Percentiles rank a stretch among this genome's conserved stretches.
phyloP scores from a whole-genome alignment of 2,113 vertebrate genomes.

The Xiphias gladius region DNA sequence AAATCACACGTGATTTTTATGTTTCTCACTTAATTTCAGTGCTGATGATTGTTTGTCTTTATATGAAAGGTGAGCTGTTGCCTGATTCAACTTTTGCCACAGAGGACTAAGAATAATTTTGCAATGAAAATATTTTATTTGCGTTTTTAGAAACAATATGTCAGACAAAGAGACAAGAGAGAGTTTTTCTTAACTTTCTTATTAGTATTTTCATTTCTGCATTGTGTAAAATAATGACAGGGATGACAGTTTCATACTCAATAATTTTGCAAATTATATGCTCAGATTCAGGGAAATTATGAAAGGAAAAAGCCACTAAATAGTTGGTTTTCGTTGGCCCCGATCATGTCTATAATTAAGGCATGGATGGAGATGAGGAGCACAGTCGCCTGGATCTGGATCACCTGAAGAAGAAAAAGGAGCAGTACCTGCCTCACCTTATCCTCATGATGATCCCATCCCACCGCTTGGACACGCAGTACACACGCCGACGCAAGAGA shows the following conservation, averaged over 20 bases:
- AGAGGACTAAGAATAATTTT: not conserved
- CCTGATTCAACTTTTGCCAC: not conserved
- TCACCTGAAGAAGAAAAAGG: conserved; percentile 88
- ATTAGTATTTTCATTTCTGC: too few relatives aligned
- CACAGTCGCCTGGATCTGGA: conserved; percentile 89
- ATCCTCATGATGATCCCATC: conserved; percentile 96
- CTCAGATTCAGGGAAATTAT: not conserved
- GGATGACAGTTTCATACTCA: not conserved
- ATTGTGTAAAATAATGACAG: not conserved
- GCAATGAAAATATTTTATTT: not conserved
- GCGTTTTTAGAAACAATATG: too few relatives aligned
- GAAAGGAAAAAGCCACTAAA: not conserved
- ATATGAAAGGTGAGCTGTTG: not conserved
- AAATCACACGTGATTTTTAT: not conserved
- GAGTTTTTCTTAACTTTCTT: too few relatives aligned
- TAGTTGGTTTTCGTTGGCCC: not conserved
- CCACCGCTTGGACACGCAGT: conserved; percentile 88
- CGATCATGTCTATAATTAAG: conserved; percentile 66
- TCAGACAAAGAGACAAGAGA: not conserved
- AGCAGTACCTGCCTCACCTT: conserved; percentile 90
- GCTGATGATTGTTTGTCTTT: not conserved
- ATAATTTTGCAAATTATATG: conserved; percentile 11
- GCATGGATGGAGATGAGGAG: conserved; percentile 91
- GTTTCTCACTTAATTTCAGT: not conserved
- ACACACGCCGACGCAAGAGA: conserved; percentile 89